phyloP scores from a whole-genome alignment of 2,888 invertebrate genomes.

The Cheilosia vernalis region DNA sequence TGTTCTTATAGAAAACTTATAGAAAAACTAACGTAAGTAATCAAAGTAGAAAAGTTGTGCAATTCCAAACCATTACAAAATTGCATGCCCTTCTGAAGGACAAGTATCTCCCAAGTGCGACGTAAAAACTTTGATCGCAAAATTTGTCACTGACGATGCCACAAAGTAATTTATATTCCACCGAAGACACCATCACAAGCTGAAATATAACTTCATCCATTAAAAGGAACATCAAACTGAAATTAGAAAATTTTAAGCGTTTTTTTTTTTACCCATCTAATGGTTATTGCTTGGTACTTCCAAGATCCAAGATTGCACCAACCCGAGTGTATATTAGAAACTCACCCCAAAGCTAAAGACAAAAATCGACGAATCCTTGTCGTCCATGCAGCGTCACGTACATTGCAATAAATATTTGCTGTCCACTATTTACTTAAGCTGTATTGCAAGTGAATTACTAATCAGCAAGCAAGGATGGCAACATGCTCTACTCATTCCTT shows the following conservation, averaged over 20 bases:
- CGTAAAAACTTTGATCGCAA: slow-evolving; percentile 3
- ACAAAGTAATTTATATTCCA: slow-evolving; percentile 40
- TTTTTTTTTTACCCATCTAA: not conserved
- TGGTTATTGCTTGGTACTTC: slow-evolving; percentile 14
- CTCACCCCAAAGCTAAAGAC: slow-evolving; percentile 5
- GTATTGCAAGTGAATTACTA: slow-evolving; percentile 34
- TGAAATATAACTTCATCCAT: slow-evolving; percentile 39
- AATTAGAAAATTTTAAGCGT: slow-evolving; percentile 35
- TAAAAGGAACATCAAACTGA: slow-evolving; percentile 49
- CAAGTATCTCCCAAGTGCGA: not conserved
- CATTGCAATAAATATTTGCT: slow-evolving; percentile 40
- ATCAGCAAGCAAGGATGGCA: slow-evolving; percentile 11
- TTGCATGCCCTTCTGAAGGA: no score
- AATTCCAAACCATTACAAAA: no score
- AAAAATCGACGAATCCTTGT: slow-evolving; percentile 28
- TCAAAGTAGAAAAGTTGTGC: no score
- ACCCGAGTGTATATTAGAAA: slow-evolving; percentile 1
- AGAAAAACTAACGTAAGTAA: no score
- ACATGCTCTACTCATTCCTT: not conserved
- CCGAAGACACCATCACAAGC: slow-evolving; percentile 1
- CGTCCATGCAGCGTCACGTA: slow-evolving; percentile 39
- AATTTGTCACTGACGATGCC: slow-evolving; percentile 11
- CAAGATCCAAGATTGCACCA: slow-evolving; percentile 7
- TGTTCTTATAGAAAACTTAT: no score
- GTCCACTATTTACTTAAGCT: slow-evolving; percentile 28